phyloP scores from a whole-genome alignment of 2,113 vertebrate genomes.

The Hirundichthys speculiger region DNA sequence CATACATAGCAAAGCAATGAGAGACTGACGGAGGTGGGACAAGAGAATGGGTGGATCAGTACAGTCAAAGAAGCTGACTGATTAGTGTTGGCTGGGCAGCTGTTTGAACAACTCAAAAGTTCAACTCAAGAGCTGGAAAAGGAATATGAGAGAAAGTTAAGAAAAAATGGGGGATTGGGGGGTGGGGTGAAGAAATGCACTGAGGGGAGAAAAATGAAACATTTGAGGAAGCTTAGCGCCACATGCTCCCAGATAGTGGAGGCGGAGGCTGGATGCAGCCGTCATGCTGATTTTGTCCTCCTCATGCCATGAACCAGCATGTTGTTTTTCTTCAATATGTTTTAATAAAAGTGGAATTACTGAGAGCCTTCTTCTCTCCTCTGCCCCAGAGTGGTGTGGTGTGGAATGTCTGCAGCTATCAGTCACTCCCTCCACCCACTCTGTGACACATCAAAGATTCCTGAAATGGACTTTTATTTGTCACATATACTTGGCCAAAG shows the following conservation, averaged over 20 bases:
- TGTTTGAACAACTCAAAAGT: conserved; percentile 31
- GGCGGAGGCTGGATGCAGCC: conserved; percentile 22
- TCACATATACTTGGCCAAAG: conserved; percentile 36
- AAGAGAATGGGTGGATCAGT: conserved; percentile 32
- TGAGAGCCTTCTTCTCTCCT: conserved; percentile 31
- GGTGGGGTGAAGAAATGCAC: not conserved
- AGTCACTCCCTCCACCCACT: conserved; percentile 18
- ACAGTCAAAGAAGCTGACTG: conserved; percentile 51
- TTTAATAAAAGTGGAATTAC: conserved; percentile 86
- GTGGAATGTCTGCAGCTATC: conserved; percentile 74
- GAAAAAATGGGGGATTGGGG: too few relatives aligned
- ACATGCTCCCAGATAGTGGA: conserved; percentile 33
- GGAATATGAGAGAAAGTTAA: conserved; percentile 8
- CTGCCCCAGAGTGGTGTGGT: conserved; percentile 52
- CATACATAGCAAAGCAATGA: conserved; percentile 27
- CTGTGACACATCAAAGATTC: conserved; percentile 8
- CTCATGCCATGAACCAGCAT: conserved; percentile 40
- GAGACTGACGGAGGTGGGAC: conserved; percentile 46
- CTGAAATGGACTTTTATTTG: conserved; percentile 15
- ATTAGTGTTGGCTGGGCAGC: conserved; percentile 34
- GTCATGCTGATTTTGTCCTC: conserved; percentile 63
- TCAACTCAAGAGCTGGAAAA: not conserved
- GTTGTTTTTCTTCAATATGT: conserved; percentile 76
- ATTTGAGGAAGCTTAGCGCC: conserved; percentile 34
- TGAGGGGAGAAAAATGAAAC: conserved; percentile 22